Conservation (phyloP, 1,140 invertebrate species). For the Penaeus vannamei region DNA sequence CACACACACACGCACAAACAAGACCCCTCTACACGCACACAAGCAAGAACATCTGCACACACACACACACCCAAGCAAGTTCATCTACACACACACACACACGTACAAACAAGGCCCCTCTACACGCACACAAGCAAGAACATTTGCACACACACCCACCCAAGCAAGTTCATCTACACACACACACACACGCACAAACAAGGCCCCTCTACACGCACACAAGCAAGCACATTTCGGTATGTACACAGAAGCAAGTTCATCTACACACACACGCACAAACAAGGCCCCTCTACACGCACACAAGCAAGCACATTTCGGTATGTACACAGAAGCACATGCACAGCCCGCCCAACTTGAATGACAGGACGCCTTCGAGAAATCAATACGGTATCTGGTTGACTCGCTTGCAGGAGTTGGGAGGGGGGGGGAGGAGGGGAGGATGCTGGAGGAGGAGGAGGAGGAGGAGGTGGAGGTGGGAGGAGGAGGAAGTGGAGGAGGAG, state of each 20-base stretch:
- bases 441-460: background rate
- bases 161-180: background rate
- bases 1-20: background rate
- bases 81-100: background rate
- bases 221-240: conserved; percentile 11
- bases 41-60: background rate
- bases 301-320: background rate
- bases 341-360: background rate
- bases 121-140: background rate
- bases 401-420: no score
- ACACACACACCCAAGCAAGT: no score
- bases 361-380: no score
- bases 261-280: no score
- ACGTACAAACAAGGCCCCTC: background rate
- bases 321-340: conserved; percentile 10
- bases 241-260: background rate
- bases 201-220: background rate
- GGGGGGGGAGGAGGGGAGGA: no score
- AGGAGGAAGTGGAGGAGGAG: background rate
- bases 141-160: background rate
- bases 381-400: no score
- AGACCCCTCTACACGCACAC: background rate
- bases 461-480: background rate
- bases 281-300: no score
- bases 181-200: conserved; percentile 35